phyloP scores from a whole-genome alignment of 2,113 vertebrate species.

The Anarhynchus alexandrinus region DNA sequence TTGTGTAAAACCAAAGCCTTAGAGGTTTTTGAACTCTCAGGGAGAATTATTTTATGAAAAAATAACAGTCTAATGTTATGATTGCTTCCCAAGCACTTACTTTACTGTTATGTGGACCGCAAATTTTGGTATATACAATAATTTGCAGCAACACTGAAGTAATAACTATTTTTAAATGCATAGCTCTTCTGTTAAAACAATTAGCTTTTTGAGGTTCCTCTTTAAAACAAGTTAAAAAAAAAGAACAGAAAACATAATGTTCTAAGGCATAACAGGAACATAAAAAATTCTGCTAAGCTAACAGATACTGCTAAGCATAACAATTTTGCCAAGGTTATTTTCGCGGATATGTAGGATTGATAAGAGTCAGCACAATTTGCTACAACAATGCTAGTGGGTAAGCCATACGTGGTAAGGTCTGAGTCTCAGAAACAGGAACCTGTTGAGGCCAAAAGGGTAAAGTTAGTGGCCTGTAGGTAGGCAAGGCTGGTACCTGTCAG shows the following conservation, averaged over 20 bases:
- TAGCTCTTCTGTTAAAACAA: not conserved
- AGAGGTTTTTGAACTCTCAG: slow-evolving; percentile 26
- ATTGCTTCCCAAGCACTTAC: not conserved
- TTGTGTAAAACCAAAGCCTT: slow-evolving; percentile 57
- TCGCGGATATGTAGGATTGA: not conserved
- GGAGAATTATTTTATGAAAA: not conserved
- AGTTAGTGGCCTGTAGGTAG: not conserved
- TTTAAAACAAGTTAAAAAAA: not conserved
- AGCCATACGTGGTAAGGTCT: not conserved
- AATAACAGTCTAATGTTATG: not conserved
- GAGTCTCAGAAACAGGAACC: not conserved
- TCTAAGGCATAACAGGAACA: not conserved
- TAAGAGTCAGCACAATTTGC: not conserved
- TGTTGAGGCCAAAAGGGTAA: not conserved
- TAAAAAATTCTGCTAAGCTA: not conserved
- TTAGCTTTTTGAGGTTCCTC: not conserved
- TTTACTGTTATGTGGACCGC: not conserved
- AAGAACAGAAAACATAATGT: not conserved
- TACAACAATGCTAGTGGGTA: not conserved
- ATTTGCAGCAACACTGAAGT: not conserved
- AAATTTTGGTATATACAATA: not conserved
- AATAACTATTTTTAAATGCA: not conserved
- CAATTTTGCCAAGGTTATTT: not conserved
- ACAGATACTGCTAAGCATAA: not conserved
- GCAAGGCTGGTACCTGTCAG: not conserved